These are phyloP conservation scores for Zosterops lateralis DNA, from an alignment of 2,113 vertebrate genomes.

Conservation along the genomic window DNA sequence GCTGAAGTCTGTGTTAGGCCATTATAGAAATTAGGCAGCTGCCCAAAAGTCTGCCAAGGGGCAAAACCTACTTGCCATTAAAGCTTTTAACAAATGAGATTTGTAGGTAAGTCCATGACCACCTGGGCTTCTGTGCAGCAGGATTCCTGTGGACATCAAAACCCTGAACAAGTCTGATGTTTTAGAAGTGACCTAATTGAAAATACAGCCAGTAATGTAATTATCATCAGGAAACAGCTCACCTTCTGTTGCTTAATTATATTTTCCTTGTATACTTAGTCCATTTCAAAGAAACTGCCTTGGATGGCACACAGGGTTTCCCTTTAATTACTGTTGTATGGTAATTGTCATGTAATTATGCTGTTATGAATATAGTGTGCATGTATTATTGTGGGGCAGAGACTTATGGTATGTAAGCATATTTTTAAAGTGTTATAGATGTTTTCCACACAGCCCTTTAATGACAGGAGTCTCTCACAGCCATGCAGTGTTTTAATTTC, in stretches of 20 bases:
- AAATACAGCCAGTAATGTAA: slow-evolving; percentile 14
- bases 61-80: background rate
- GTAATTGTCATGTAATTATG: slow-evolving; percentile 40
- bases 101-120: background rate
- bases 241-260: slow-evolving; percentile 44
- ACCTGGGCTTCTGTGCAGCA: background rate
- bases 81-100: background rate
- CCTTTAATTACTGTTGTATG: slow-evolving; percentile 17
- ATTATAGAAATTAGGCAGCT: background rate
- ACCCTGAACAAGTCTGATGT: background rate
- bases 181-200: slow-evolving; percentile 16
- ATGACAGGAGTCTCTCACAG: background rate
- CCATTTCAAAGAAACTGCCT: background rate
- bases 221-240: slow-evolving; percentile 17
- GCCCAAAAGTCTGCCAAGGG: background rate
- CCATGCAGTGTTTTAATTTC: background rate
- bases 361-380: background rate
- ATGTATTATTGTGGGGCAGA: background rate
- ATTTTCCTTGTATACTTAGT: background rate
- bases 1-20: background rate
- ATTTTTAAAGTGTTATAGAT: background rate
- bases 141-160: background rate
- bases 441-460: background rate
- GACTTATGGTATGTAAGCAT: background rate
- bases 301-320: background rate